Evolutionary conservation across 2,888 invertebrate species (phyloP), one percentile per base, ranked within the genome.

Genomic region (Hymenopus coronatus): DNA sequence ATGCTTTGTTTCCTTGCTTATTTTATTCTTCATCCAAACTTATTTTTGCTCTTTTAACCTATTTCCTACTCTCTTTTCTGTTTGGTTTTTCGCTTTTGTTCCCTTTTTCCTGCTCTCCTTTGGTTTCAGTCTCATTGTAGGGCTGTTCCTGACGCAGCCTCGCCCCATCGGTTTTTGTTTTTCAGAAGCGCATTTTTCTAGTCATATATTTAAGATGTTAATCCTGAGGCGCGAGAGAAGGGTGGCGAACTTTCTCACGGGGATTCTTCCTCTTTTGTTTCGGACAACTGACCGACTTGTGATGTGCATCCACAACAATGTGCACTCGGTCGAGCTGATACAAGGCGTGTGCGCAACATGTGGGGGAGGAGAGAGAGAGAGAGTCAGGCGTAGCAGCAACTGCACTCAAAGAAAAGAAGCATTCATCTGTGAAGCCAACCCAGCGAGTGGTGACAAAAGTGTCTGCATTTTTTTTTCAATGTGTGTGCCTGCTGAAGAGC

Each of bases 381-480:
- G 40, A 70, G 54, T 25, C 6, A 70, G 54, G 54, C 54, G 54
- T 70, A 70, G 54, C 54, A 70, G 20, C 54, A 70, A 70, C 54
- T 70, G 85, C 27, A 46, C 27, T n/a, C 85, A 86, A 70, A 86
- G 86, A 86, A 86, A 86, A 86, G 86, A 86, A 9, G 86, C 86
- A 86, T 86, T 86, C 86, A 81, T 86, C 86, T 86, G 86, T 86
- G n/a, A 86, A 86, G 86, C 28, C 54, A 70, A 70, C 54, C 20
- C 54, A 70, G 20, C 81, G 81, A 86, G 86, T 86, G 81, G 86
- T 86, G 86, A 86, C 86, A 86, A 86, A 86, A 86, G 86, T 86
- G 86, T 86, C 70, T 86, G 86, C 86, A 86, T 70, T 86, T 85
- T 86, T 81, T 86, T 81, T 70, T 86, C 28, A 25, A 28, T 28